phyloP scores from a whole-genome alignment of 1,140 invertebrate genomes.

The Yoshiicerus persimilis region DNA sequence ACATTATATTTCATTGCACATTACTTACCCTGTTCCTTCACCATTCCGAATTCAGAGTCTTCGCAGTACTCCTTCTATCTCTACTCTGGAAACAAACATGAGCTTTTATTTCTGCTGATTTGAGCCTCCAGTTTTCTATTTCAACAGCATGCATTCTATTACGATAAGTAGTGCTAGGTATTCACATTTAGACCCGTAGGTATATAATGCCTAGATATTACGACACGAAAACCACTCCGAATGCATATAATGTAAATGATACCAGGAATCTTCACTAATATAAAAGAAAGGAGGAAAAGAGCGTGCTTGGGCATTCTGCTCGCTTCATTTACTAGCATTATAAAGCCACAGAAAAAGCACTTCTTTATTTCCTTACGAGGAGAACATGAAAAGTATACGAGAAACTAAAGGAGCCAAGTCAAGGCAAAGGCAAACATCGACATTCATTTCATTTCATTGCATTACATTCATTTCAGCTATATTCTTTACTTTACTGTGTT shows the following conservation, averaged over 20 bases:
- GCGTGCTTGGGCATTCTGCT: conserved; percentile 19
- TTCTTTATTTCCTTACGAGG: not conserved
- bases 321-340: conserved; percentile 12
- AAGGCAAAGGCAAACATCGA: conserved; percentile 7
- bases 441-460: conserved; percentile 5
- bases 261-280: no score
- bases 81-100: not conserved
- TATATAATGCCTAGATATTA: not conserved
- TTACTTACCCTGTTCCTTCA: not conserved
- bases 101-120: not conserved
- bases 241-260: no score
- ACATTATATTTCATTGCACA: conserved; percentile 7
- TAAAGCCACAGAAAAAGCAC: conserved; percentile 16
- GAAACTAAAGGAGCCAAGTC: not conserved
- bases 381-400: not conserved
- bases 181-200: not conserved
- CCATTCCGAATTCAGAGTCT: no score
- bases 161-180: not conserved
- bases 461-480: not conserved
- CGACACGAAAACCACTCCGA: no score
- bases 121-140: not conserved
- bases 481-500: not conserved
- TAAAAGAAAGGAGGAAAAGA: not conserved
- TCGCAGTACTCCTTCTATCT: no score
- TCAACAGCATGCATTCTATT: not conserved